Percentiles rank a stretch among this genome's conserved stretches.
These are phyloP conservation scores for Augiades crinisus DNA, from an alignment of 2,888 invertebrate species.

Conservation along the genomic window DNA sequence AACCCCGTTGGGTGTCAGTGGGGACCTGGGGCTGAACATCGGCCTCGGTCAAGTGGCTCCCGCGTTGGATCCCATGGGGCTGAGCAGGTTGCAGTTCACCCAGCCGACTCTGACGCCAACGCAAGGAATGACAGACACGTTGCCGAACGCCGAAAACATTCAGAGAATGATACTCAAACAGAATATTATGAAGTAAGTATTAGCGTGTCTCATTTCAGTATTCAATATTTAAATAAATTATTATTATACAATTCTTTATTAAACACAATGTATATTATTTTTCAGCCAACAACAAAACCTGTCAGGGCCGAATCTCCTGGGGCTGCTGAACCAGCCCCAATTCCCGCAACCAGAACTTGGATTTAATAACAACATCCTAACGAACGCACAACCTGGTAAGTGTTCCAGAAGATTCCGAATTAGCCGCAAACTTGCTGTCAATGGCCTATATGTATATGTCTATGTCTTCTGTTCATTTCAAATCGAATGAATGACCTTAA, in stretches of 20 bases:
- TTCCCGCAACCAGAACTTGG: slow-evolving; percentile 64
- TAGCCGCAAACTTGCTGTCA: background rate
- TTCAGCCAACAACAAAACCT: slow-evolving; percentile 71
- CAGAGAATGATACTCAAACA: slow-evolving; percentile 76
- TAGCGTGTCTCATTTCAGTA: too few species aligned
- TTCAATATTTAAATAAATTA: too few species aligned
- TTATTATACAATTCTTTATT: background rate
- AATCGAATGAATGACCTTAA: slow-evolving; percentile 9
- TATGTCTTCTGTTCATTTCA: slow-evolving; percentile 2
- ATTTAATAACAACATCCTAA: slow-evolving; percentile 55
- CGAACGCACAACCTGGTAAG: slow-evolving; percentile 54
- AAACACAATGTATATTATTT: background rate
- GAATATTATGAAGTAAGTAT: slow-evolving; percentile 74
- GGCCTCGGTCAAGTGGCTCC: slow-evolving; percentile 38
- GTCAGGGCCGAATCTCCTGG: slow-evolving; percentile 67
- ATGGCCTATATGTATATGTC: background rate
- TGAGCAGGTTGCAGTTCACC: slow-evolving; percentile 40
- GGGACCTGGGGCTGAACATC: slow-evolving; percentile 51
- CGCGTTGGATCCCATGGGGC: slow-evolving; percentile 38
- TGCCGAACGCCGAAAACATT: slow-evolving; percentile 69
- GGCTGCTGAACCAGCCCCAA: slow-evolving; percentile 63
- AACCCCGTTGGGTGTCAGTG: slow-evolving; percentile 53
- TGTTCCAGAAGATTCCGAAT: background rate
- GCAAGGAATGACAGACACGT: slow-evolving; percentile 44
- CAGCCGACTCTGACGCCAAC: slow-evolving; percentile 51